Base-by-base conservation (phyloP, 2,888 invertebrate genomes). In the Drosophila prostipennis region DNA sequence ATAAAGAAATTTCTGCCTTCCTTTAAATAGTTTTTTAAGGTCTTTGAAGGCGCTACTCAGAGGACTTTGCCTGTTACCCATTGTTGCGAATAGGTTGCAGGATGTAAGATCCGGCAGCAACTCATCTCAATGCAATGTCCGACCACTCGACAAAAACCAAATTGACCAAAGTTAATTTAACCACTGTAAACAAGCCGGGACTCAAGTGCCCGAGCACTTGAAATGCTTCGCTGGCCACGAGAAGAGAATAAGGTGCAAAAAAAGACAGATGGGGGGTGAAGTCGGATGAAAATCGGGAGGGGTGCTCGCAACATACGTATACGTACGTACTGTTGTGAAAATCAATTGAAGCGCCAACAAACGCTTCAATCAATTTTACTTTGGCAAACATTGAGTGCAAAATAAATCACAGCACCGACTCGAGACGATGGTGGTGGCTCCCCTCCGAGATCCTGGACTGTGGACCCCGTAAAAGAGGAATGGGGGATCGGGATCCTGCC, bases 121-220 rank as follows among this genome's bases (percentile, higher is more conserved):
- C 54, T 29, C 48, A 59, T 48, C 43, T 52, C 52, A 79, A 71
- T 72, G 67, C 48, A 55, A 40, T 60, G 77, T 57, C 71, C 70
- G 57, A 59, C 39, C 71, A 58, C 68, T 72, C 67, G 77, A 74
- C 75, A 74, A 72, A 76, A 86, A 75, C 69, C 88, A 82, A 84
- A 86, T 88, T 88, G 84, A 86, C 87, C 83, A 88, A 86, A 83
- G 86, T 83, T 88, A 88, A 84, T 84, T 84, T 86, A 88, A 88
- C 79, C 84, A 88, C 69, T 73, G 84, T 79, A 88, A 84, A 84
- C 79, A 80, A 57, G 68, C 74, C 56, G 71, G 48, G 60, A 53
- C 73, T 55, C 40, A 46, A 48, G 36, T 39, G 49, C 42, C 67
- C 46, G 29, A 57, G 45, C 64, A 58, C 67, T 73, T 54, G 71